Evolutionary conservation across 1,140 invertebrate genomes (phyloP).

Genomic region (Stenopsyche tienmushanensis): DNA sequence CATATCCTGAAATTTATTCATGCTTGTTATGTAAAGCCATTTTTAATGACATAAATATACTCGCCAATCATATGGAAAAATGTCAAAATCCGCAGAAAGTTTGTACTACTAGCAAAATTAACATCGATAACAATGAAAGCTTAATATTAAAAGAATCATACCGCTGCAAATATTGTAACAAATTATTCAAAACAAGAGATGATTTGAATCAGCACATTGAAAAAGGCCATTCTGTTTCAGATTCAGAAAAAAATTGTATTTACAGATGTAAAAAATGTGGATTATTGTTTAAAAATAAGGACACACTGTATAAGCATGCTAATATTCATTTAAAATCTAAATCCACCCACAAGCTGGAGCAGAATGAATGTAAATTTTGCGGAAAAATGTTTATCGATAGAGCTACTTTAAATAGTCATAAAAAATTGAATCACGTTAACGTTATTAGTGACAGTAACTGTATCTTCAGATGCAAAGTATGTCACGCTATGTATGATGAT

Average conservation of each 20-base stretch:
- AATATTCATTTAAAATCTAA: constrained; percentile 35
- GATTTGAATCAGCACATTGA: constrained; percentile 25
- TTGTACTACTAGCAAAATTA: constrained; percentile 19
- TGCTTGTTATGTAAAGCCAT: constrained; percentile 35
- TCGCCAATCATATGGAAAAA: constrained; percentile 34
- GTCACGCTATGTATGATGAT: constrained; percentile 19
- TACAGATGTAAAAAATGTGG: constrained; percentile 36
- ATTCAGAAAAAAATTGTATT: constrained; percentile 23
- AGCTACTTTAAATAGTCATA: constrained; percentile 24
- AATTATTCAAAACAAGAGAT: constrained; percentile 17
- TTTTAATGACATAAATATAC: constrained; percentile 33
- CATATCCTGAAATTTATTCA: constrained; percentile 29
- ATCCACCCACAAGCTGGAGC: no score
- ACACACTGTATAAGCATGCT: constrained; percentile 25
- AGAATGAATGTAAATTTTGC: constrained; percentile 16
- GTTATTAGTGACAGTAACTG: not conserved
- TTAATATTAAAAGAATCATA: not conserved
- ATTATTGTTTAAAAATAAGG: constrained; percentile 23
- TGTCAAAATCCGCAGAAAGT: constrained; percentile 27
- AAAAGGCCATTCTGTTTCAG: constrained; percentile 23
- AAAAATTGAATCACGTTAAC: constrained; percentile 1
- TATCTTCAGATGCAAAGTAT: constrained; percentile 32
- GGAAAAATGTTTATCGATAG: constrained; percentile 20
- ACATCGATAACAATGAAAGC: constrained; percentile 27
- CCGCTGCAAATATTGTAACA: constrained; percentile 22